Percentiles rank a stretch among this genome's conserved stretches.
phyloP scores from a whole-genome alignment of 2,113 vertebrate species.

The Sander lucioperca region DNA sequence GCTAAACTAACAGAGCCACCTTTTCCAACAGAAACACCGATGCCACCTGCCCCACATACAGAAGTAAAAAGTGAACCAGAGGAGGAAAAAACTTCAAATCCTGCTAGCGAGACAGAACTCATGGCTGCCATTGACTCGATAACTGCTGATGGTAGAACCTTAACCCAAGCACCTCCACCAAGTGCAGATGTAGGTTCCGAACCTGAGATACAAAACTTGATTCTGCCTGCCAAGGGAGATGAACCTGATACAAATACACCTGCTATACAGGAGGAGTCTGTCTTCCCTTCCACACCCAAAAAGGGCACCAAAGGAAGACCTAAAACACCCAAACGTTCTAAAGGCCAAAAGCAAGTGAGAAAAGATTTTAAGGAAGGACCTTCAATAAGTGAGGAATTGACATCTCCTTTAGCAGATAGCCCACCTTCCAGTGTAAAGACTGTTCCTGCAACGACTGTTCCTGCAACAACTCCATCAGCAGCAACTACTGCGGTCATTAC shows the following conservation, averaged over 20 bases:
- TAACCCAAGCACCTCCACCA: constrained; percentile 80
- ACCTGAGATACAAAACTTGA: constrained; percentile 67
- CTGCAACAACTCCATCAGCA: constrained; percentile 57
- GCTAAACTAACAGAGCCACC: constrained; percentile 93
- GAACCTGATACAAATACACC: constrained; percentile 78
- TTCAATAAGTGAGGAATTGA: constrained; percentile 69
- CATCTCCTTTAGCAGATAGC: constrained; percentile 54
- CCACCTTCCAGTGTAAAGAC: constrained; percentile 47
- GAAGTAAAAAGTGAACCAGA: constrained; percentile 82
- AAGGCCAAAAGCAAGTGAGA: constrained; percentile 85
- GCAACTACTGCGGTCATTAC: constrained; percentile 75
- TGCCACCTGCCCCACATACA: constrained; percentile 63
- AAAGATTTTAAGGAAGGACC: constrained; percentile 83
- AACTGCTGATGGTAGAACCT: constrained; percentile 86
- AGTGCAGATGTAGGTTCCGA: constrained; percentile 82
- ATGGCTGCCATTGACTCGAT: constrained; percentile 98
- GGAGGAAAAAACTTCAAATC: constrained; percentile 90
- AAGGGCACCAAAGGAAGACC: constrained; percentile 88
- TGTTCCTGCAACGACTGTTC: constrained; percentile 57
- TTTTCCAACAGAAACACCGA: constrained; percentile 73
- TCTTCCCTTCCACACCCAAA: constrained; percentile 81
- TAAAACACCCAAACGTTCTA: constrained; percentile 85
- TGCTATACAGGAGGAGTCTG: constrained; percentile 82
- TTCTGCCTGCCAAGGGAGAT: constrained; percentile 80
- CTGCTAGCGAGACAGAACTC: constrained; percentile 93